These are phyloP conservation scores for Rattus rattus DNA, from an alignment of 2,113 vertebrate genomes.

Conservation along the genomic window DNA sequence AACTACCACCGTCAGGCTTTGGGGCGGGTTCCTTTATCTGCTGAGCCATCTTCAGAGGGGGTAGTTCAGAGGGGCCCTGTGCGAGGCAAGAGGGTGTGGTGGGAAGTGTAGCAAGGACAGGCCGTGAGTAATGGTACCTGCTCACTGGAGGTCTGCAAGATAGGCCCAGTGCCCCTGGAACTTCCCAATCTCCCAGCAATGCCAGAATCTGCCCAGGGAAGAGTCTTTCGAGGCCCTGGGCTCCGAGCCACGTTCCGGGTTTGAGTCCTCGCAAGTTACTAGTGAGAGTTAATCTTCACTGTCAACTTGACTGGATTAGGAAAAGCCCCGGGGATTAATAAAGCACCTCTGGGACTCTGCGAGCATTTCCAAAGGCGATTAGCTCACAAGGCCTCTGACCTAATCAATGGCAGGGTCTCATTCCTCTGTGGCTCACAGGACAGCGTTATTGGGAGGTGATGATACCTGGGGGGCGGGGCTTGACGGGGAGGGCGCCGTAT, in stretches of 20 bases:
- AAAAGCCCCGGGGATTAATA: neutral
- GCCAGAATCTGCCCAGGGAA: neutral
- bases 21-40: neutral
- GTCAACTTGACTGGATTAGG: neutral
- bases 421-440: neutral
- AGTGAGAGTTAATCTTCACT: neutral
- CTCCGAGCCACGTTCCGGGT: neutral
- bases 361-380: neutral
- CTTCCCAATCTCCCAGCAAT: neutral
- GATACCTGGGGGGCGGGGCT: neutral
- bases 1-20: neutral
- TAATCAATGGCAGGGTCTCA: neutral
- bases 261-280: neutral
- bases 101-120: neutral
- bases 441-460: neutral
- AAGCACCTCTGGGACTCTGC: neutral
- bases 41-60: neutral
- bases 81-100: neutral
- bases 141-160: neutral
- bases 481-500: neutral
- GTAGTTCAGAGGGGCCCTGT: neutral
- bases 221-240: neutral
- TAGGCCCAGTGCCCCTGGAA: neutral
- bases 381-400: neutral
- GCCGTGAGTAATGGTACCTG: neutral